Evolutionary conservation across 2,888 invertebrate genomes (phyloP).

Genomic region (Caenorhabditis drosophilae): DNA sequence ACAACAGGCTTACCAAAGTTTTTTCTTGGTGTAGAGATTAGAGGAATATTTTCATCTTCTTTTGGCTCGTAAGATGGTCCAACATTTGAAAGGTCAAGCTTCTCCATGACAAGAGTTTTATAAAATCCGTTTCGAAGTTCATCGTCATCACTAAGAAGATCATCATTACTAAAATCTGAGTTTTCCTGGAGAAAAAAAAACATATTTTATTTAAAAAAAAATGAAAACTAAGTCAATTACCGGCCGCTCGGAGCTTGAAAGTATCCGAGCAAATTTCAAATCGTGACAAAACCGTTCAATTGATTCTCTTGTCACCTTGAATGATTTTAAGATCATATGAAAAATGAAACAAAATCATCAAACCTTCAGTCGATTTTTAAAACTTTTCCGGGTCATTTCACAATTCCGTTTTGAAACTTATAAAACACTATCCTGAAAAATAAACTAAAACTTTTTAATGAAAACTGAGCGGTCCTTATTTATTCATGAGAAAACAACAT

Average conservation of each 20-base stretch:
- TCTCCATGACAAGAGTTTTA: conserved; percentile 5
- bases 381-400: conserved; percentile 22
- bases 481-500: neutral
- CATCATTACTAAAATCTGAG: neutral
- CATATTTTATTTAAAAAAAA: neutral
- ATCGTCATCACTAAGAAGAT: neutral
- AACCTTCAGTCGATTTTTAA: conserved; percentile 34
- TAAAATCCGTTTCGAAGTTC: conserved; percentile 1
- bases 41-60: conserved; percentile 10
- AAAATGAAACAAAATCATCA: too few relatives aligned
- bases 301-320: conserved; percentile 30
- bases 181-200: neutral
- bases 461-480: neutral
- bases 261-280: conserved; percentile 25
- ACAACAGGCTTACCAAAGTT: conserved; percentile 29
- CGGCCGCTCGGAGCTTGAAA: conserved; percentile 18
- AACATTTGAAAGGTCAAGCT: conserved; percentile 18
- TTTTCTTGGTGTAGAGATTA: conserved; percentile 25
- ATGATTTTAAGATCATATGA: neutral
- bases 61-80: conserved; percentile 11
- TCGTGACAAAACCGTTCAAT: conserved; percentile 37
- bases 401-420: conserved; percentile 1
- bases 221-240: conserved; percentile 10
- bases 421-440: neutral
- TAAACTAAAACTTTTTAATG: neutral